These are phyloP conservation scores for Trachymyrmex septentrionalis DNA, from an alignment of 1,140 invertebrate genomes.

Conservation along the genomic window DNA sequence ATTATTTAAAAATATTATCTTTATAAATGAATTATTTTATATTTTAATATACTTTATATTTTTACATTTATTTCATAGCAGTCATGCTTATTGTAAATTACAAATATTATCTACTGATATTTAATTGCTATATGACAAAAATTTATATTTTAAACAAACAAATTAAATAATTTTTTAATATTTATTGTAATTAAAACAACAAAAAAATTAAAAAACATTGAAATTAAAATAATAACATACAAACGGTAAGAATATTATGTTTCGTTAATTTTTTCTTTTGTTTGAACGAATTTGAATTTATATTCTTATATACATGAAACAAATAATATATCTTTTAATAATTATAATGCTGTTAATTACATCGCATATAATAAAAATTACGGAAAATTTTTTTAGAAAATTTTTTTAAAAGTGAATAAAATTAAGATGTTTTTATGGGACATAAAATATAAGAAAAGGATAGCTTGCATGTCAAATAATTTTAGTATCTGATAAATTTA, in stretches of 20 bases:
- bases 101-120: constrained; percentile 7
- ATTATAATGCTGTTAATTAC: too few species aligned
- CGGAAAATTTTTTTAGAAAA: background rate
- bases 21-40: background rate
- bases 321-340: background rate
- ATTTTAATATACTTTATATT: background rate
- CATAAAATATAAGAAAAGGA: background rate
- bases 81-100: background rate
- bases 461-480: constrained; percentile 5
- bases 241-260: background rate
- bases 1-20: background rate
- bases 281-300: background rate
- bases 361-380: background rate
- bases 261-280: background rate
- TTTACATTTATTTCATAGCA: background rate
- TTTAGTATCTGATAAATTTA: background rate
- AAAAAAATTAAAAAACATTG: too few species aligned
- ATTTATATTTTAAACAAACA: background rate
- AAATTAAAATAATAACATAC: too few species aligned
- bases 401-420: background rate
- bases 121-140: background rate
- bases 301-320: background rate
- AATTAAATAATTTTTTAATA: constrained; percentile 1
- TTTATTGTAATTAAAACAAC: background rate
- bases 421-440: background rate